These are phyloP conservation scores for Athrips mouffetella DNA, from an alignment of 2,888 invertebrate genomes.

Conservation along the genomic window DNA sequence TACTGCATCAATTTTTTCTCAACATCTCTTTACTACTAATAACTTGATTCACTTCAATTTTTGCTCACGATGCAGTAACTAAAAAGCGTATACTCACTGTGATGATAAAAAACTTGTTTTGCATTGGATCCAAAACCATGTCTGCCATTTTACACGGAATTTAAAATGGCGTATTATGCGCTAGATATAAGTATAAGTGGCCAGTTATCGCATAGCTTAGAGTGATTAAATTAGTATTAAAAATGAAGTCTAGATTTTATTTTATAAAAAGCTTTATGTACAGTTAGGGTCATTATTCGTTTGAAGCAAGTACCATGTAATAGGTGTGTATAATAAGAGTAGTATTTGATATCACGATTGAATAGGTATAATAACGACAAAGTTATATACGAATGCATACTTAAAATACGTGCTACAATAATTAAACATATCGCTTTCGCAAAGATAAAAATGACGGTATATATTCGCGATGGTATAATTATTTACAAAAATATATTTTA, in stretches of 20 bases:
- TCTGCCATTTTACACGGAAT: slow-evolving; percentile 48
- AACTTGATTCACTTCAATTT: slow-evolving; percentile 10
- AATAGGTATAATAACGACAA: slow-evolving; percentile 46
- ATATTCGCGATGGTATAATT: slow-evolving; percentile 48
- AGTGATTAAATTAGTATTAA: slow-evolving; percentile 56
- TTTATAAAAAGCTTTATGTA: slow-evolving; percentile 74
- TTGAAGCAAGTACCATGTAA: slow-evolving; percentile 57
- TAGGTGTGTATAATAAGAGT: slow-evolving; percentile 69
- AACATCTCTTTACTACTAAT: slow-evolving; percentile 7
- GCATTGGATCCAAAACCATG: slow-evolving; percentile 43
- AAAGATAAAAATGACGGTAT: slow-evolving; percentile 46
- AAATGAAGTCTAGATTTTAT: slow-evolving; percentile 68
- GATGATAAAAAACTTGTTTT: slow-evolving; percentile 54
- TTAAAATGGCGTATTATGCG: slow-evolving; percentile 51
- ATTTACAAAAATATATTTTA: slow-evolving; percentile 43
- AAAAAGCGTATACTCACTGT: slow-evolving; percentile 50
- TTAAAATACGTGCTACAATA: slow-evolving; percentile 71
- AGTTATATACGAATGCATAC: slow-evolving; percentile 52
- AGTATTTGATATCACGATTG: slow-evolving; percentile 73
- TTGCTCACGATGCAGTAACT: slow-evolving; percentile 37
- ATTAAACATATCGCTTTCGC: slow-evolving; percentile 75
- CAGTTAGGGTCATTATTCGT: slow-evolving; percentile 67
- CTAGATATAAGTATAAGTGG: slow-evolving; percentile 48
- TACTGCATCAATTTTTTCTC: slow-evolving; percentile 34
- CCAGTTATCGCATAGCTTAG: slow-evolving; percentile 69